A percentile compares a stretch with the other conserved stretches of the same genome.
Evolutionary conservation across 2,797 vertebrate genomes (phyloP).

Genomic region (Phaenicophaeus curvirostris): DNA sequence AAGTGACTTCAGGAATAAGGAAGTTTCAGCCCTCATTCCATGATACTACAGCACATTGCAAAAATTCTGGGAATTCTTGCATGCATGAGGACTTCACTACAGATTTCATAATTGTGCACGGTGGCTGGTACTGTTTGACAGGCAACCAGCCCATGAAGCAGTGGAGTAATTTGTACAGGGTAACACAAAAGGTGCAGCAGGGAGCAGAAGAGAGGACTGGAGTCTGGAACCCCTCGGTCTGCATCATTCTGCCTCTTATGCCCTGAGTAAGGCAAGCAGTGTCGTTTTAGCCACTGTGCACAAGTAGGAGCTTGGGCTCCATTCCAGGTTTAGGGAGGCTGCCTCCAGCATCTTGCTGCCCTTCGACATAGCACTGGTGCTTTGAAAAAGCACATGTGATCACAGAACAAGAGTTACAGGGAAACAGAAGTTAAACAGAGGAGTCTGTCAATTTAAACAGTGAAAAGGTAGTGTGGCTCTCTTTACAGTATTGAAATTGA

Average conservation of each 20-base stretch:
- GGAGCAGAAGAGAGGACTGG: background rate
- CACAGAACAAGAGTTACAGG: fast-evolving
- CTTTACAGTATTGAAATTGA: background rate
- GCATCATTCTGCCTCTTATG: fast-evolving
- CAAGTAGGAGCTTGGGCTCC: background rate
- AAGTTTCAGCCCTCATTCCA: background rate
- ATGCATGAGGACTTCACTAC: background rate
- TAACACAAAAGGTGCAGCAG: background rate
- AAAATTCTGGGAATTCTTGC: background rate
- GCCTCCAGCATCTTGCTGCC: background rate
- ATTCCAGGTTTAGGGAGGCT: background rate
- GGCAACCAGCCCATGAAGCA: background rate
- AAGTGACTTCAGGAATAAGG: slow-evolving; percentile 38
- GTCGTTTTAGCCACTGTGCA: background rate
- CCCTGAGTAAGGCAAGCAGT: background rate
- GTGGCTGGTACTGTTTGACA: background rate
- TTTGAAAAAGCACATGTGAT: background rate
- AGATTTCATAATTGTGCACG: background rate
- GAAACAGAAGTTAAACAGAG: background rate
- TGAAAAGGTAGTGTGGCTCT: background rate
- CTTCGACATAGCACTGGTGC: fast-evolving
- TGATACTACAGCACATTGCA: background rate
- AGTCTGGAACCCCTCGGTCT: background rate
- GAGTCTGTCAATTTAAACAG: background rate
- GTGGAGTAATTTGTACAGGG: background rate